Evolutionary conservation across 1,140 invertebrate genomes (phyloP), one percentile per base, ranked within the genome.

Genomic region (Hestina assimilis): DNA sequence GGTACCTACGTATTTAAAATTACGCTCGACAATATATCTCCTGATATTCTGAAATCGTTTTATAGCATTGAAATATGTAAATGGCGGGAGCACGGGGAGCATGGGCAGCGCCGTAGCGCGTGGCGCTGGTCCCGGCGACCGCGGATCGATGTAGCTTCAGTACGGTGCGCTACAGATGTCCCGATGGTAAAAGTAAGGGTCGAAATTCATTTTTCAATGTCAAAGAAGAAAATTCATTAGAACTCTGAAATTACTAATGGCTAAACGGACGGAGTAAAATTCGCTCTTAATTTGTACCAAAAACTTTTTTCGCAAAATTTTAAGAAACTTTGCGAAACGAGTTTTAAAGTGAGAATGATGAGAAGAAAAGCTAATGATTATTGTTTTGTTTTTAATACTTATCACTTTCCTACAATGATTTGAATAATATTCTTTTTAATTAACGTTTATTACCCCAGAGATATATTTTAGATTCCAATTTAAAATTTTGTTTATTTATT

Each of bases 161-260:
- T 66, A 63, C 62, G 59, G 61, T 63, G 67, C 56, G 70, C 58
- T 74, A 79, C 69, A 75, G 68, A 76, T 79, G 75, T 84, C 72
- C 71, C 72, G 77, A 51, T 66, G 72, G 72, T 59, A 72, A 63
- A 74, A 82, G 72, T 78, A 74, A 72, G 79, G 78, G 78, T 74
- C 74, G 46, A 72, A 85, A 88, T 85, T 86, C 83, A 88, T 88
- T 88, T 85, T 79, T 88, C 85, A 88, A 85, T 76, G 85, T 88
- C 85, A 85, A 77, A 75, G 76, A 83, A 83, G 81, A 80, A 88
- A 88, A 88, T 88, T 88, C 85, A 88, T 88, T 88, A 88, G 80
- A 88, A 88, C 77, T 88, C 79, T 78, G 83, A 88, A 83, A 88
- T 86, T 88, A 86, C 85, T 88, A 84, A 88, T 86, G 83, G 78